Conservation (phyloP, 2,113 vertebrate genomes). For the Syngnathus scovelli region DNA sequence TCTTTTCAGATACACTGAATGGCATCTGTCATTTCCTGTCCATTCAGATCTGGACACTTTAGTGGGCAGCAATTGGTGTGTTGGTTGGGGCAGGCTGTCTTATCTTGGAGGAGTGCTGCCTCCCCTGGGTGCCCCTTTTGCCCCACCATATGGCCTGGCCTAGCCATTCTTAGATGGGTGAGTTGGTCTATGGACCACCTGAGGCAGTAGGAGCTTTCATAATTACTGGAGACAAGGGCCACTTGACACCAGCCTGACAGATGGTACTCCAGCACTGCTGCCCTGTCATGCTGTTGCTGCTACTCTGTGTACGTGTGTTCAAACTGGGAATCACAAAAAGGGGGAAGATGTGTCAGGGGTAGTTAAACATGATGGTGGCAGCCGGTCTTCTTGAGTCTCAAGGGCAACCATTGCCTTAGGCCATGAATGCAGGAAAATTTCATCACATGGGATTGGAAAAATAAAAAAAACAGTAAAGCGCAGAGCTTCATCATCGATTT, state of each 20-base stretch:
- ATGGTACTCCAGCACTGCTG: conserved; percentile 66
- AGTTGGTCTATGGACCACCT: conserved; percentile 64
- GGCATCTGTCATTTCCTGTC: conserved; percentile 45
- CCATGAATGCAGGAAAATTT: conserved; percentile 57
- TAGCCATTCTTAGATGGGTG: conserved; percentile 48
- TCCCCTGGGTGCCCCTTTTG: conserved; percentile 58
- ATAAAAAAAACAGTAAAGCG: conserved; percentile 32
- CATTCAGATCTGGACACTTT: conserved; percentile 32
- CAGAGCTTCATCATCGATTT: conserved; percentile 6
- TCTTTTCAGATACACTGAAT: conserved; percentile 21
- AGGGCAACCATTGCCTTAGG: conserved; percentile 54
- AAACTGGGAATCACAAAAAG: conserved; percentile 64
- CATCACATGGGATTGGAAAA: conserved; percentile 51
- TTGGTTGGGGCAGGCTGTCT: conserved; percentile 36
- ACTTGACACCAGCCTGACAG: conserved; percentile 76
- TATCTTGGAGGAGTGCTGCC: conserved; percentile 42
- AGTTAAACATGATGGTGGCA: conserved; percentile 70
- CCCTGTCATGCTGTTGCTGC: conserved; percentile 39
- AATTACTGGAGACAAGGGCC: conserved; percentile 73
- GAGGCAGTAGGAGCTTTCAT: conserved; percentile 67
- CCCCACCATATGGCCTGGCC: conserved; percentile 70
- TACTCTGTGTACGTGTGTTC: conserved; percentile 34
- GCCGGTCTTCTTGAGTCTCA: conserved; percentile 59
- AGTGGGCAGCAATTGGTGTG: conserved; percentile 20
- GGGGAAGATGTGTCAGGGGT: conserved; percentile 67